phyloP scores from a whole-genome alignment of 1,140 invertebrate species.

The Dreissena rostriformis region DNA sequence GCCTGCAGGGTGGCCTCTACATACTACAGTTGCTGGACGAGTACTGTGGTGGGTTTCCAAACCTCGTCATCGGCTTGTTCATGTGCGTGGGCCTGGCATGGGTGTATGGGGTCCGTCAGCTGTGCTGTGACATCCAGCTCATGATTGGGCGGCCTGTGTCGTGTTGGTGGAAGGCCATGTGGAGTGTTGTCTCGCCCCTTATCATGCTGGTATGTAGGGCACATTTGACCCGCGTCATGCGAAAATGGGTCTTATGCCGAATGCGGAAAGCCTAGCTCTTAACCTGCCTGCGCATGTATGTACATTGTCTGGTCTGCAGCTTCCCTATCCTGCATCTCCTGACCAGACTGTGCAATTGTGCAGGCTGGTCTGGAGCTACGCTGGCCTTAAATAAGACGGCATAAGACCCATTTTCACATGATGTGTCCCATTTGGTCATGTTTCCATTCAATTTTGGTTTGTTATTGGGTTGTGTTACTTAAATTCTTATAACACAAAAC shows the following conservation, averaged over 20 bases:
- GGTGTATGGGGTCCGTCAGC: constrained; percentile 85
- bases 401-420: too few relatives aligned
- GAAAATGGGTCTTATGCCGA: not conserved
- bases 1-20: constrained; percentile 87
- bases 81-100: constrained; percentile 88
- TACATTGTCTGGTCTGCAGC: not conserved
- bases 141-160: constrained; percentile 74
- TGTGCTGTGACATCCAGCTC: constrained; percentile 74
- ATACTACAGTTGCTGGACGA: constrained; percentile 93
- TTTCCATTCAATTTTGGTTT: too few relatives aligned
- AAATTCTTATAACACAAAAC: too few relatives aligned
- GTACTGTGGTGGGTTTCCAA: constrained; percentile 93
- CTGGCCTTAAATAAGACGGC: too few relatives aligned
- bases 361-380: too few relatives aligned
- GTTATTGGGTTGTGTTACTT: too few relatives aligned
- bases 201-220: constrained; percentile 85
- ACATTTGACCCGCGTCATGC: too few relatives aligned
- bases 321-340: not conserved
- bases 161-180: constrained; percentile 88
- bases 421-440: too few relatives aligned
- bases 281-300: not conserved
- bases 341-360: not conserved
- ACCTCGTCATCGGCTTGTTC: constrained; percentile 88
- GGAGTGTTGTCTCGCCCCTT: constrained; percentile 90
- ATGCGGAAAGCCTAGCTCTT: not conserved